Base-by-base conservation (phyloP, 2,797 vertebrate genomes). In the Adrianichthys oophorus region DNA sequence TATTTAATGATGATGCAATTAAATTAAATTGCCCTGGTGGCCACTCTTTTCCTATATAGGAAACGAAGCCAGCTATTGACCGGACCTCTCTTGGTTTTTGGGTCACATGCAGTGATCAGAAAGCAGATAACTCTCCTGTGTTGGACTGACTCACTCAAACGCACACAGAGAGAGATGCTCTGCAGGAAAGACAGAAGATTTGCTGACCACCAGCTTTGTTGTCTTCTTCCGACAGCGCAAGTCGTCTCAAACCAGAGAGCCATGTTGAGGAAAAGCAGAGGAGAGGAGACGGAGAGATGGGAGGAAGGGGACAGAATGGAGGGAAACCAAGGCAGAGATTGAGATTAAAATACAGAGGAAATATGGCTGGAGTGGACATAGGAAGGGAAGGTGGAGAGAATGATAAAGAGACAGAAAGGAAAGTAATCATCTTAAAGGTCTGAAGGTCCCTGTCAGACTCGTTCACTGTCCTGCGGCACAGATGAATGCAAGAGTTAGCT, bases 91-190 rank as follows among this genome's bases (percentile, higher is more conserved):
- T 87, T 65, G 76, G 66, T 87, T 89, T 89, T 84, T 86, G 77
- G 86, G 85, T 91, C 87, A 88, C 80, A 75, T 78, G 77, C 79
- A 86, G 73, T 84, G 80, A 83, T 78, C 87, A 72, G 69, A 82
- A 80, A 75, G 75, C 60, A 40, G 73, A 82, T 83, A 79, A 84
- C 74, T 79, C 43, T 56, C 56, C 63, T 72, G 72, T 73, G 54
- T 70, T 50, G 59, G 50, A 61, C 32, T 37, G 24, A 46, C 23
- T 53, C 37, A 48, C 43, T 59, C 32, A 69, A 15, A 64, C 23
- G 52, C 41, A 41, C 55, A 52, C 58, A 62, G 4, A 44, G 29
- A 23, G 23, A 13, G 41, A 72, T 48, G 61, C 68, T 65, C 65
- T 4, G 5, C 43, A 0, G 62, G 54, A 74, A 56, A 76, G 60